Conservation (phyloP, 2,888 invertebrate species). For the Rhagophthalmus giganteus region DNA sequence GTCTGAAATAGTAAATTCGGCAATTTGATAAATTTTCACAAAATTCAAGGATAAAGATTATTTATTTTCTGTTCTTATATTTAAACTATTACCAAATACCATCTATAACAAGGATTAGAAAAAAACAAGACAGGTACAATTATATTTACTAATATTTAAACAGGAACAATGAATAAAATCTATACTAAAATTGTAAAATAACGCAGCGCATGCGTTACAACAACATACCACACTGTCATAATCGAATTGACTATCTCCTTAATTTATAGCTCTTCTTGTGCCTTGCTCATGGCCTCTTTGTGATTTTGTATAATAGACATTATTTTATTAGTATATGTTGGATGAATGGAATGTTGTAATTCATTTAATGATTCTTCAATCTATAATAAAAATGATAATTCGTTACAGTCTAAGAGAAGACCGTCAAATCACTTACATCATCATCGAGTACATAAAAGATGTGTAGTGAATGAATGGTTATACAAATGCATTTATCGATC, state of each 20-base stretch:
- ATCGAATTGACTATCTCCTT: slow-evolving; percentile 34
- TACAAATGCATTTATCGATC: too few species aligned
- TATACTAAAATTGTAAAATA: slow-evolving; percentile 40
- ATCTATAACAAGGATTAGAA: too few species aligned
- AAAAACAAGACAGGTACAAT: too few species aligned
- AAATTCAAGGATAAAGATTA: too few species aligned
- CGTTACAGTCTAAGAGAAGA: background rate
- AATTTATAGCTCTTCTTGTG: slow-evolving; percentile 33
- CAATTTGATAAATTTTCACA: too few species aligned
- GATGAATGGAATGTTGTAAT: slow-evolving; percentile 66
- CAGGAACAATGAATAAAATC: slow-evolving; percentile 45
- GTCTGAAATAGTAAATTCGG: too few species aligned
- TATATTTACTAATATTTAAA: slow-evolving; percentile 23
- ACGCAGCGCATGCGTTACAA: too few species aligned
- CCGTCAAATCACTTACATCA: too few species aligned
- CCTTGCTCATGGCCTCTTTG: slow-evolving; percentile 34
- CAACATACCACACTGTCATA: slow-evolving; percentile 39
- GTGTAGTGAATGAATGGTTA: too few species aligned
- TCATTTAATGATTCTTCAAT: slow-evolving; percentile 78
- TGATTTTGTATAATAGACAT: slow-evolving; percentile 55
- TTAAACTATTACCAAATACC: too few species aligned
- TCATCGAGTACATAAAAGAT: too few species aligned
- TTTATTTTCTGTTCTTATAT: too few species aligned
- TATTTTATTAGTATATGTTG: slow-evolving; percentile 60
- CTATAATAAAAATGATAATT: slow-evolving; percentile 61